These are phyloP conservation scores for Coreoperca whiteheadi DNA, from an alignment of 2,113 vertebrate species.

Conservation along the genomic window DNA sequence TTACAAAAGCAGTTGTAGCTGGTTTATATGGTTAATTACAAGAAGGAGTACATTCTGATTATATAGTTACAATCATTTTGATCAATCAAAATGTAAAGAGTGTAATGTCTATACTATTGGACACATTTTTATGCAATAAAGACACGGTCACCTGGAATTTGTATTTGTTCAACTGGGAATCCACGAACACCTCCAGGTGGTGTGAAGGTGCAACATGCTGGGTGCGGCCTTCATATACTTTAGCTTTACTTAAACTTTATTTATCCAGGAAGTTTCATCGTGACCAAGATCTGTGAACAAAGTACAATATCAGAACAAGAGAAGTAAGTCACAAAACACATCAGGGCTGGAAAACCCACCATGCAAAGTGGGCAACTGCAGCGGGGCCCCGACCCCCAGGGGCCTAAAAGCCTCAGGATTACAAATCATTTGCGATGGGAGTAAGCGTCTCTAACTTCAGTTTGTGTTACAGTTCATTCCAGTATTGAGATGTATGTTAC, in stretches of 20 bases:
- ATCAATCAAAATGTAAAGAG: not conserved
- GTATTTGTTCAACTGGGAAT: not conserved
- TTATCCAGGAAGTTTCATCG: not conserved
- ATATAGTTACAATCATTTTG: not conserved
- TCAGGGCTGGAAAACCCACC: not conserved
- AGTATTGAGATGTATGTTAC: too few relatives aligned
- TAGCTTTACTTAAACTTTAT: not conserved
- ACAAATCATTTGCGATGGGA: not conserved
- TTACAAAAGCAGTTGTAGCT: conserved; percentile 16
- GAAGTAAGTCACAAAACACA: not conserved
- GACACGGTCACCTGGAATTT: not conserved
- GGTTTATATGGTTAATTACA: not conserved
- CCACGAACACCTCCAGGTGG: not conserved
- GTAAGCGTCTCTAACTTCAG: too few relatives aligned
- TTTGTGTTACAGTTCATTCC: too few relatives aligned
- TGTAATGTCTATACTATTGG: not conserved
- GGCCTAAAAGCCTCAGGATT: not conserved
- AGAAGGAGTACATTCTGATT: not conserved
- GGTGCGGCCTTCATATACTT: not conserved
- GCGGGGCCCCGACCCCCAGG: too few relatives aligned
- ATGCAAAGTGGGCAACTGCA: not conserved
- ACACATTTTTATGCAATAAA: conserved; percentile 59
- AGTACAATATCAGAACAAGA: not conserved
- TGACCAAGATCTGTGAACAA: not conserved
- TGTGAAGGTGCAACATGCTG: not conserved